Base-by-base conservation (phyloP, 2,797 vertebrate species). In the Hippocampus kuda region DNA sequence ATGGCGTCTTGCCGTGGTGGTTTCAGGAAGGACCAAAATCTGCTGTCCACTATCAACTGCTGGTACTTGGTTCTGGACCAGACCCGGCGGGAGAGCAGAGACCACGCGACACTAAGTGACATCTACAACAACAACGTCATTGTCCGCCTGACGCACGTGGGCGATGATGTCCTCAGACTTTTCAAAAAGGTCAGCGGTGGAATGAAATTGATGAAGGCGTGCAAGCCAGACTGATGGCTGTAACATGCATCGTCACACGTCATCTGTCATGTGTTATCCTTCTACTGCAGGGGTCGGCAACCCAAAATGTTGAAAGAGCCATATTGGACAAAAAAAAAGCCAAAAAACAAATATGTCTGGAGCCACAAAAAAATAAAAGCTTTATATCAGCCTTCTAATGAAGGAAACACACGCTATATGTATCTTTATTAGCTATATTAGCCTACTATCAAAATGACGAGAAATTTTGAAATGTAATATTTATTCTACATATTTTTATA, bases 41-140 rank as follows among this genome's bases (percentile, higher is more conserved):
- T 99, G 0, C 88, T 99, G 16, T 98, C 97, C 3, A 94, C 97
- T 0, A 95, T 99, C 75, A 99, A 97, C 90, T 98, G 97, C 87
- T 99, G 97, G 97, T 99, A 99, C 85, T 86, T 99, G 89, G 93
- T 99, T 9, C 86, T 99, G 86, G 94, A 97, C 5, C 97, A 99
- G 89, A 99, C 97, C 0, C 90, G 97, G 1, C 88, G 95, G 16
- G 97, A 99, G 85, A 99, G 97, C 90, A 87, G 93, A 38, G 97
- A 99, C 84, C 95, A 99, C 0, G 95, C 95, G 83, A 98, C 95
- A 1, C 92, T 99, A 65, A 98, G 96, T 0, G 97, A 99, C 89
- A 94, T 99, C 90, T 99, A 98, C 89, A 96, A 93, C 89, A 99
- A 98, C 91, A 99, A 99, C 59, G 94, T 99, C 87, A 98, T 97